Base-by-base conservation (phyloP, 1,140 invertebrate genomes). In the Pteromalus puparum region DNA sequence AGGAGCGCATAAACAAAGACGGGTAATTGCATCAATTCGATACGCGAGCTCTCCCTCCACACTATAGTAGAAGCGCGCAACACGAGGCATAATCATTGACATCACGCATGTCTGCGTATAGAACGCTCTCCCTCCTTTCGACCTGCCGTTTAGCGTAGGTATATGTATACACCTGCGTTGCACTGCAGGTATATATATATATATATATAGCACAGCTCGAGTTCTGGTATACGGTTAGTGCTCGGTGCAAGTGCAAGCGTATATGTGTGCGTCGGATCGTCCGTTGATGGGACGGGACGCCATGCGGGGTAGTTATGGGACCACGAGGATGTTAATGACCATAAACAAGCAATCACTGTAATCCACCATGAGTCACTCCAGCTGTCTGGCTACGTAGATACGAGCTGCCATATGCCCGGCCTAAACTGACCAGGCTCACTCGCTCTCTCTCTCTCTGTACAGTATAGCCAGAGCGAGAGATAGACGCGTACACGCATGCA, bases 321-420 rank as follows among this genome's bases (percentile, higher is more conserved):
- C 87, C 89, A 89, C 89, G 90, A 91, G 90, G 90, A 91, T 91
- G 90, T 91, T 91, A 91, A 91, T 91, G 90, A 91, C 90, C 90
- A 91, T 91, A 91, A 91, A 91, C 90, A 91, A 91, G 90, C 90
- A 91, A 91, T 90, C 90, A 90, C 88, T 89, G 89, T 91, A 91
- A 91, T 91, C 90, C 90, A 87, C 89, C 88, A 91, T 91, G 90
- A 91, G 90, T 91, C 90, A 91, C 90, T 91, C 90, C 87, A 73
- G 89, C 90, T 91, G 90, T 91, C 90, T 81, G 86, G 82, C 84
- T 86, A 88, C 88, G 87, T 87, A 91, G 90, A 91, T 91, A 91
- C 89, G 90, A 91, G 83, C 89, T 90, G 90, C 90, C 90, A 90
- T 90, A 90, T 90, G 90, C 89, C 90, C 82, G 86, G 67, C 38